Base-by-base conservation (phyloP, 2,797 vertebrate genomes). In the Gambusia yucatana region DNA sequence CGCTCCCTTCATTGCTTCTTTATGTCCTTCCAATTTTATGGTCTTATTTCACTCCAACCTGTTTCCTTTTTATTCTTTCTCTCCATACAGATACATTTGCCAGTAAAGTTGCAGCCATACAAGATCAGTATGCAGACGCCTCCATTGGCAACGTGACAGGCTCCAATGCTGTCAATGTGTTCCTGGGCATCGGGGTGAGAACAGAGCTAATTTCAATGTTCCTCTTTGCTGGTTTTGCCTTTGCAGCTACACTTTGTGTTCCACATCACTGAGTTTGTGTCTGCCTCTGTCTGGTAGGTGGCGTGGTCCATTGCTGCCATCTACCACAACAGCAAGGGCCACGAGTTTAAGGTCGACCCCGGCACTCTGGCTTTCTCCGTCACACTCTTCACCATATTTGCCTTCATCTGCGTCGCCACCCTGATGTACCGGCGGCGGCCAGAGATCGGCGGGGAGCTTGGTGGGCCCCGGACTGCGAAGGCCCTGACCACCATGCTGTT, bases 361-460 rank as follows among this genome's bases (percentile, higher is more conserved):
- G 98, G 98, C 91, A 98, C 85, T 0, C 94, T 99, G 94, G 98
- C 98, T 90, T 99, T 99, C 96, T 99, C 98, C 0, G 98, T 99
- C 96, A 99, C 98, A 52, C 98, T 99, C 95, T 99, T 99, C 96
- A 99, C 98, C 95, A 98, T 99, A 94, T 99, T 99, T 96, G 98
- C 98, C 96, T 99, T 99, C 90, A 97, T 99, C 95, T 94, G 89
- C 73, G 97, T 99, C 85, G 97, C 89, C 44, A 96, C 96, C 79
- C 96, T 99, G 93, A 97, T 99, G 94, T 99, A 99, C 93, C 97
- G 98, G 85, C 97, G 98, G 93, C 97, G 97, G 87, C 98, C 98
- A 0, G 98, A 99, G 87, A 98, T 99, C 14, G 98, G 98, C 78
- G 98, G 98, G 87, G 98, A 99, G 97, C 97, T 99, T 91, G 98